Evolutionary conservation across 2,113 vertebrate genomes (phyloP), one percentile per base, ranked within the genome.

Genomic region (Amphiprion ocellaris): DNA sequence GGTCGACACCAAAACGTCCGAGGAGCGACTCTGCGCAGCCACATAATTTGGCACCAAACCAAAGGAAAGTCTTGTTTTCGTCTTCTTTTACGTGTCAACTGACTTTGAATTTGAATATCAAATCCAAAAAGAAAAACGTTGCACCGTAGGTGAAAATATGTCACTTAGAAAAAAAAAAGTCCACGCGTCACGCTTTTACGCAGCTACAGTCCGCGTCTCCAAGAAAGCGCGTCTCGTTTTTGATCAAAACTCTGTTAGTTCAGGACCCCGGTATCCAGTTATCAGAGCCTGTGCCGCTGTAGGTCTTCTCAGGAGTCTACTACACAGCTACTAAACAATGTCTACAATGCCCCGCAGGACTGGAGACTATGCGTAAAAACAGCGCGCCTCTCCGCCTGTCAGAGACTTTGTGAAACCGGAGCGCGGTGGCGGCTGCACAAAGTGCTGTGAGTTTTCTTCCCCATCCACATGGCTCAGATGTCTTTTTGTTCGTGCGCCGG

Each of bases 381-480:
- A 69, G 82, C 69, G 81, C 82, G 79, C 89, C 82, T 82, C 84
- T 87, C 77, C 79, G 86, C 84, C 92, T 90, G 87, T 89, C 88
- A 89, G 65, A 75, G 63, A 68, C 70, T 83, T 5, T 83, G 79
- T 92, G 92, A 93, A 93, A 94, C 84, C 82, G 77, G 90, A 94
- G 90, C 74, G 81, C 84, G 64, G 72, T 69, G 77, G 66, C 73
- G 73, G 85, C 84, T 82, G 47, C 52, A 79, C 84, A 84, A 72
- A 84, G 84, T 81, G 78, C 83, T 74, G 81, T 28, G 91, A 88
- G 79, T 83, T 83, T 39, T 88, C 86, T 77, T 82, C 76, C 86
- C 74, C 88, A 70, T 90, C 87, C 82, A 74, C 87, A 87, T 59
- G 87, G 89, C 88, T 93, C 89, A 56, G 56, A 90, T 92, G 87